phyloP scores from a whole-genome alignment of 2,797 vertebrate species.

The Hoplostethus atlanticus region DNA sequence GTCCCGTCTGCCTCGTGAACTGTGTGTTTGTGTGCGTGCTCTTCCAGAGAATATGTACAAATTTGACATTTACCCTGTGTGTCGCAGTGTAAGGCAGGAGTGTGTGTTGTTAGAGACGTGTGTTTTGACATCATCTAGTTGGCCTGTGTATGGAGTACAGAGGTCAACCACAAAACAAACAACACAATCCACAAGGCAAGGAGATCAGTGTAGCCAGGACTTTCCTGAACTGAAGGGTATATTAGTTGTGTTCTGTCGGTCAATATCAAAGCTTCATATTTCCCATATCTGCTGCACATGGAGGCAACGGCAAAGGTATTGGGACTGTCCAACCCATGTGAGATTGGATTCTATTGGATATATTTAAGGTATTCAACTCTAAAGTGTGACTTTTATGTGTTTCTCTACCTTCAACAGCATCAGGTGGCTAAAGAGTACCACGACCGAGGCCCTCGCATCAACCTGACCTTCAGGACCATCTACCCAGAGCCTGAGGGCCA shows the following conservation, averaged over 20 bases:
- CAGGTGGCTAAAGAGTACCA: slow-evolving; percentile 97
- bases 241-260: not conserved
- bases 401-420: slow-evolving; percentile 84
- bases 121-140: slow-evolving; percentile 13
- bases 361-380: not conserved
- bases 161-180: slow-evolving; percentile 22
- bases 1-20: not conserved
- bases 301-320: no score
- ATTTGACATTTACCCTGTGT: slow-evolving; percentile 13
- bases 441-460: slow-evolving; percentile 91
- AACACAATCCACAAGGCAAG: no score
- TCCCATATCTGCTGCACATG: no score
- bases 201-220: no score
- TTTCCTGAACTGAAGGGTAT: no score
- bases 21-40: not conserved
- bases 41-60: not conserved
- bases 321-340: no score
- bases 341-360: no score
- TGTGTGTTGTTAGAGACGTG: slow-evolving; percentile 2
- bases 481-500: slow-evolving; percentile 78
- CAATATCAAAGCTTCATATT: not conserved
- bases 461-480: slow-evolving; percentile 95
- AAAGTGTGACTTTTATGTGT: not conserved
- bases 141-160: not conserved
- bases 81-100: slow-evolving; percentile 2